Conservation (phyloP, 2,113 vertebrate genomes). For the Brachypteracias leptosomus region DNA sequence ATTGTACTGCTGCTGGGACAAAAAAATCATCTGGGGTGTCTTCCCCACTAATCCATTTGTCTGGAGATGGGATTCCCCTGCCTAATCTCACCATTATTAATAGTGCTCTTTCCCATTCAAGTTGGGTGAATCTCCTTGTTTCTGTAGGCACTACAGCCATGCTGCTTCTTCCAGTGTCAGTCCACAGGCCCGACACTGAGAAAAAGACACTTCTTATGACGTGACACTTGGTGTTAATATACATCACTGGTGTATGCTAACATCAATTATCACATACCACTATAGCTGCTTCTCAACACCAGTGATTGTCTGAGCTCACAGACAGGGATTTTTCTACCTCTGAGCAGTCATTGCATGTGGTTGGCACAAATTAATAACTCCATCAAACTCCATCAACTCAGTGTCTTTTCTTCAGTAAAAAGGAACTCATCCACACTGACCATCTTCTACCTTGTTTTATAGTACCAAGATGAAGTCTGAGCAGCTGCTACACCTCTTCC, state of each 20-base stretch:
- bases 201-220: not conserved
- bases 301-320: not conserved
- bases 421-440: not conserved
- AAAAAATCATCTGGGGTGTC: not conserved
- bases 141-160: not conserved
- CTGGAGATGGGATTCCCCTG: not conserved
- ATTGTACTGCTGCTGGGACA: fast-evolving
- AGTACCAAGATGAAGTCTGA: not conserved
- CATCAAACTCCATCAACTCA: not conserved
- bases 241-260: not conserved
- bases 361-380: not conserved
- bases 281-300: not conserved
- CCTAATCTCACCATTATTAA: not conserved
- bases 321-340: not conserved
- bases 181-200: not conserved
- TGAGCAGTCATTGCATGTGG: not conserved
- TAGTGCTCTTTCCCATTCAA: not conserved
- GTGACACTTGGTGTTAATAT: not conserved
- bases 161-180: not conserved
- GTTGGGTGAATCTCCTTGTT: not conserved
- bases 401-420: not conserved
- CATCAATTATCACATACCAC: not conserved
- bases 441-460: not conserved
- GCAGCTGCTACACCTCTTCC: not conserved
- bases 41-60: not conserved